Base-by-base conservation (phyloP, 2,113 vertebrate species). In the Thoracochromis brauschi region DNA sequence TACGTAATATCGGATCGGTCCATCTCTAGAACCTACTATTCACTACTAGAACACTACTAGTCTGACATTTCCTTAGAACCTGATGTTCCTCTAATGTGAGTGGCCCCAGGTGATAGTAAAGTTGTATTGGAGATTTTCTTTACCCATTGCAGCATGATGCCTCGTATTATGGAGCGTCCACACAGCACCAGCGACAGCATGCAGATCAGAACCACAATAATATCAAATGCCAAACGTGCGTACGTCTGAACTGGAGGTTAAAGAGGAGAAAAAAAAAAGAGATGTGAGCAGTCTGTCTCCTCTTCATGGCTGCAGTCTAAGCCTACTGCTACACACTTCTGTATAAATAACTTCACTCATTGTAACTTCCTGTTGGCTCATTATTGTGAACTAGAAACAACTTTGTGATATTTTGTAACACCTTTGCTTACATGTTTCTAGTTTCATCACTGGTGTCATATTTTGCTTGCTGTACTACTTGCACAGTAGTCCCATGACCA, bases 141-240 rank as follows among this genome's bases (percentile, higher is more conserved):
- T 95, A 99, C 98, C 1, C 96, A 94, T 89, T 99, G 97, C 79
- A 99, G 96, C 8, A 96, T 38, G 88, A 99, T 91, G 14, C 98
- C 98, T 7, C 97, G 92, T 84, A 99, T 35, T 86, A 99, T 97
- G 14, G 98, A 99, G 81, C 98, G 97, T 10, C 97, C 96, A 3
- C 98, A 99, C 57, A 99, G 96, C 87, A 98, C 3, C 90, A 99
- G 97, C 6, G 98, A 99, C 63, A 98, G 89, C 3, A 90, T 24
- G 49, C 98, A 99, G 55, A 97, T 93, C 31, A 98, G 71, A n/a
- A 97, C 96, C 65, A 99, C 97, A 0, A 94, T 5, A 49, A 98
- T 89, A 1, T 99, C 98, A 1, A 98, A 98, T 9, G 96, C 94
- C 8, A 99, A 89, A 4, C 97, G 97, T 16, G 97, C 95, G 82